Evolutionary conservation across 2,797 vertebrate species (phyloP).

Genomic region (Iguana delicatissima): DNA sequence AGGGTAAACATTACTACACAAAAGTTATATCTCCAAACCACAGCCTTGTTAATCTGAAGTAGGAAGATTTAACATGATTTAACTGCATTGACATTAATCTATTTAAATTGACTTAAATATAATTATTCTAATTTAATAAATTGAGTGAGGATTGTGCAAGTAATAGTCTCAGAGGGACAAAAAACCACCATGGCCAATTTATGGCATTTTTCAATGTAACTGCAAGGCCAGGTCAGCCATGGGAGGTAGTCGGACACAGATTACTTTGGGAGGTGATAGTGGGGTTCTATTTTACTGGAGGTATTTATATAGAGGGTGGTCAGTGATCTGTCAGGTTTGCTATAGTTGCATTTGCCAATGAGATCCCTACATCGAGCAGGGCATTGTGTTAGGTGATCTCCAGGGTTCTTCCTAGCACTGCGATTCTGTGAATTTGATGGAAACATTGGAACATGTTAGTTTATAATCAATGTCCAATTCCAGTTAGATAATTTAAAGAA

Average conservation of each 20-base stretch:
- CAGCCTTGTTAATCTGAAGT: slow-evolving; percentile 7
- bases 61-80: slow-evolving; percentile 19
- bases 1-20: background rate
- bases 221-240: background rate
- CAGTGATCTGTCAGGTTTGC: too few species aligned
- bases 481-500: slow-evolving; percentile 14
- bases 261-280: background rate
- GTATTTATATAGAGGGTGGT: too few species aligned
- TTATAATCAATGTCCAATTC: slow-evolving; percentile 11
- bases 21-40: slow-evolving; percentile 1
- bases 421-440: too few species aligned
- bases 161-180: background rate
- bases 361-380: too few species aligned
- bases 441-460: background rate
- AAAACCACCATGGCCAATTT: slow-evolving; percentile 1
- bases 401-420: too few species aligned
- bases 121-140: slow-evolving; percentile 36
- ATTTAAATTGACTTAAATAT: slow-evolving; percentile 19
- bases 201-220: background rate
- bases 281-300: background rate
- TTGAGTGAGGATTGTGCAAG: background rate
- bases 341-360: too few species aligned
- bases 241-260: background rate
- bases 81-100: slow-evolving; percentile 10
- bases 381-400: too few species aligned